Percentiles rank a stretch among this genome's conserved stretches.
Evolutionary conservation across 2,113 vertebrate genomes (phyloP).

Genomic region (Kryptolebias marmoratus): DNA sequence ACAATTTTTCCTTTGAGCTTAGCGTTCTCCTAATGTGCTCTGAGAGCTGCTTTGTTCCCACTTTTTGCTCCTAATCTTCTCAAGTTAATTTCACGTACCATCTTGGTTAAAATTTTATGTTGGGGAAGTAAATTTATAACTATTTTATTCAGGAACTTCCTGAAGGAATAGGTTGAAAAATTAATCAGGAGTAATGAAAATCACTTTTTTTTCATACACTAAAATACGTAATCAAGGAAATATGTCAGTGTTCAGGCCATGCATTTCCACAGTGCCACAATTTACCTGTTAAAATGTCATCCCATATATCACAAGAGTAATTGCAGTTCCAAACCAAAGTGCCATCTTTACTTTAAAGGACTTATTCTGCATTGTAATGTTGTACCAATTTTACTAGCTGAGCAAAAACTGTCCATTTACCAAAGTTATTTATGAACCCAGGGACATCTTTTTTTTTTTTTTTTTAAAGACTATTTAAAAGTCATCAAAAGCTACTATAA

Average conservation of each 20-base stretch:
- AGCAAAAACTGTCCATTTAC: background rate
- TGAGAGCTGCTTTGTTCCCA: background rate
- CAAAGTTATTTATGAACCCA: background rate
- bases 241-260: no score
- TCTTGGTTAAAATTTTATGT: background rate
- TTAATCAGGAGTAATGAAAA: background rate
- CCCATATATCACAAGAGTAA: background rate
- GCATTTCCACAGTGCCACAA: no score
- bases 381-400: background rate
- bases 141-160: background rate
- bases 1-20: slow-evolving; percentile 7
- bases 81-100: background rate
- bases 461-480: background rate
- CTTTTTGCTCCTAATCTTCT: background rate
- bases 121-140: background rate
- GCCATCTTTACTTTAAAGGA: background rate
- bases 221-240: no score
- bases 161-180: background rate
- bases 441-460: background rate
- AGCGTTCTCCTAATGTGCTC: background rate
- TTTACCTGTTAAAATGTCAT: no score
- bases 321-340: background rate
- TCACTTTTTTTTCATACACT: background rate
- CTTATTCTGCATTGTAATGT: background rate
- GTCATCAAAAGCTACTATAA: no score